phyloP scores from a whole-genome alignment of 2,797 vertebrate species.

The Chelon labrosus region DNA sequence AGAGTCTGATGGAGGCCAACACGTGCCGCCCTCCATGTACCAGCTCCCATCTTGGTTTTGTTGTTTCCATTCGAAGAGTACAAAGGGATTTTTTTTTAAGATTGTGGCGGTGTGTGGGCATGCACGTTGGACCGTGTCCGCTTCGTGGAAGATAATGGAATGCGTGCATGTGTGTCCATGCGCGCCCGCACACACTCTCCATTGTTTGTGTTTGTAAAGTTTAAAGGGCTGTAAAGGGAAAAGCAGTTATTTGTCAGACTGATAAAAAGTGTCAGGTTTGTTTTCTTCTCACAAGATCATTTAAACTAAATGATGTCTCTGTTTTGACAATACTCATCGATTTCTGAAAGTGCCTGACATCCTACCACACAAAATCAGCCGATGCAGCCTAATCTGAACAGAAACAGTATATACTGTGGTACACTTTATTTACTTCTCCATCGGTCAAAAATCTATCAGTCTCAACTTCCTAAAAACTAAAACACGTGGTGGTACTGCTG shows the following conservation, averaged over 20 bases:
- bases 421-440: not conserved
- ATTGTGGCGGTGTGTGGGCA: slow-evolving; percentile 11
- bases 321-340: not conserved
- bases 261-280: slow-evolving; percentile 62
- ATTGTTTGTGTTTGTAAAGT: slow-evolving; percentile 37
- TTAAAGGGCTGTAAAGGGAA: slow-evolving; percentile 55
- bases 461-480: not conserved
- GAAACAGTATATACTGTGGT: not conserved
- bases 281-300: slow-evolving; percentile 31
- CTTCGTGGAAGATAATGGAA: slow-evolving; percentile 39
- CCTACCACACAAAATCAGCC: not conserved
- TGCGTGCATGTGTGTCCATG: slow-evolving; percentile 2
- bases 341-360: slow-evolving; percentile 3
- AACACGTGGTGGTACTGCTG: not conserved
- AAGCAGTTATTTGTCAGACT: slow-evolving; percentile 51
- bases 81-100: slow-evolving; percentile 50
- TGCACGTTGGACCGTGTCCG: slow-evolving; percentile 22
- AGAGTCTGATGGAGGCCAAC: slow-evolving; percentile 32
- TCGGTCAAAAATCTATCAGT: not conserved
- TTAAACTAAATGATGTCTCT: not conserved
- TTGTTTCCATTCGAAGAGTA: slow-evolving; percentile 60
- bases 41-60: slow-evolving; percentile 29
- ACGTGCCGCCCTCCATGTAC: slow-evolving; percentile 20
- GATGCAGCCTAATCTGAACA: not conserved
- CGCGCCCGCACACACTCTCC: slow-evolving; percentile 12